A percentile compares a stretch with the other conserved stretches of the same genome.
Evolutionary conservation across 1,140 invertebrate species (phyloP).

Genomic region (Drosophila lini): DNA sequence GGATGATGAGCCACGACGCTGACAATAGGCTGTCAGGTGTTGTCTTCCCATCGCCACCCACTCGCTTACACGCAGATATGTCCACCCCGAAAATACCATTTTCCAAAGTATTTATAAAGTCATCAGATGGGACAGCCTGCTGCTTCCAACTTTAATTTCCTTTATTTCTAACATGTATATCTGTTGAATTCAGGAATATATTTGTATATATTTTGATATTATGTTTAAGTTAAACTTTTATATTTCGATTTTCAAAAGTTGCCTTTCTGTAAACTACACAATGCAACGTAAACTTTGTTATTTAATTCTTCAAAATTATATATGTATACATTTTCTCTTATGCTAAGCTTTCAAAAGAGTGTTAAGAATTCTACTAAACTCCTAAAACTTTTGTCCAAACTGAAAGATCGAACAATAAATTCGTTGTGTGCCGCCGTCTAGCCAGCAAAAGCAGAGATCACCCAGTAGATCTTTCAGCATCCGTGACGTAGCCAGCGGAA

Average conservation of each 20-base stretch:
- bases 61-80: constrained; percentile 36
- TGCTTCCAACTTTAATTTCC: not conserved
- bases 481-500: constrained; percentile 49
- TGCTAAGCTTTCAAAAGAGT: not conserved
- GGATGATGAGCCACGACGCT: constrained; percentile 59
- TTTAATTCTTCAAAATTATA: not conserved
- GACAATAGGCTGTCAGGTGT: constrained; percentile 75
- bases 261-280: too few relatives aligned
- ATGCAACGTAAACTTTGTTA: too few relatives aligned
- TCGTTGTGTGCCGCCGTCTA: constrained; percentile 30
- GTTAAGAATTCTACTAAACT: not conserved
- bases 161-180: too few relatives aligned
- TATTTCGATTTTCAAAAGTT: too few relatives aligned
- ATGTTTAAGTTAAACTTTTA: not conserved
- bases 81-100: constrained; percentile 26
- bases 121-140: not conserved
- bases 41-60: constrained; percentile 50
- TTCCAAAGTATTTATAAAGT: not conserved
- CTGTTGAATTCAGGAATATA: not conserved
- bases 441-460: constrained; percentile 3
- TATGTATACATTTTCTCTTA: not conserved
- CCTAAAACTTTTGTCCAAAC: constrained; percentile 6
- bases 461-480: constrained; percentile 13
- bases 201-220: not conserved
- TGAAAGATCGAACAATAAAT: constrained; percentile 31